Evolutionary conservation across 1,140 invertebrate genomes (phyloP).

Genomic region (Hyles vespertilio): DNA sequence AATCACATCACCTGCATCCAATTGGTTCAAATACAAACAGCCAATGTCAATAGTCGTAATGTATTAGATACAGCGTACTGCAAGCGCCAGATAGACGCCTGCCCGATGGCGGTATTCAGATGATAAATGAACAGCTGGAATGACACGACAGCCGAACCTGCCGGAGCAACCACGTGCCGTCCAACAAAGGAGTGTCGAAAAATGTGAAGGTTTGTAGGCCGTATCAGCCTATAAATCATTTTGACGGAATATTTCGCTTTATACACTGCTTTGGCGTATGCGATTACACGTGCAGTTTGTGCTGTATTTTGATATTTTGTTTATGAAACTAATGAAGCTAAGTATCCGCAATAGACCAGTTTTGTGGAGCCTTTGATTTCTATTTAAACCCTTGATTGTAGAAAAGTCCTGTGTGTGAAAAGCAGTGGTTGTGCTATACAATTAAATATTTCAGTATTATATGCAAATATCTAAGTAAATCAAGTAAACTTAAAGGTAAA

Average conservation of each 20-base stretch:
- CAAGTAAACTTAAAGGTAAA: too few species aligned
- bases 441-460: too few species aligned
- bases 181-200: constrained; percentile 69
- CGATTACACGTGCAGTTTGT: constrained; percentile 3
- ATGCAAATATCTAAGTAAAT: too few species aligned
- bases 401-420: too few species aligned
- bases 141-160: constrained; percentile 68
- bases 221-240: constrained; percentile 69
- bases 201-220: constrained; percentile 69
- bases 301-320: not conserved
- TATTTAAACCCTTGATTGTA: too few species aligned
- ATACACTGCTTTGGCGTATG: constrained; percentile 33
- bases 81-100: constrained; percentile 63
- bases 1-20: not conserved
- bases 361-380: too few species aligned
- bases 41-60: constrained; percentile 8
- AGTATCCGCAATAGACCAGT: too few species aligned
- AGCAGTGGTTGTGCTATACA: too few species aligned
- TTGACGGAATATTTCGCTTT: constrained; percentile 60
- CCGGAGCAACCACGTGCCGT: constrained; percentile 55
- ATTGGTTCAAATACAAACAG: constrained; percentile 7
- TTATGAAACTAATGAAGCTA: too few species aligned
- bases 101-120: constrained; percentile 60
- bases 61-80: not conserved
- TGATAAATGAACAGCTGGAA: constrained; percentile 62